Evolutionary conservation across 2,113 vertebrate species (phyloP).

Genomic region (Chloebia gouldiae): DNA sequence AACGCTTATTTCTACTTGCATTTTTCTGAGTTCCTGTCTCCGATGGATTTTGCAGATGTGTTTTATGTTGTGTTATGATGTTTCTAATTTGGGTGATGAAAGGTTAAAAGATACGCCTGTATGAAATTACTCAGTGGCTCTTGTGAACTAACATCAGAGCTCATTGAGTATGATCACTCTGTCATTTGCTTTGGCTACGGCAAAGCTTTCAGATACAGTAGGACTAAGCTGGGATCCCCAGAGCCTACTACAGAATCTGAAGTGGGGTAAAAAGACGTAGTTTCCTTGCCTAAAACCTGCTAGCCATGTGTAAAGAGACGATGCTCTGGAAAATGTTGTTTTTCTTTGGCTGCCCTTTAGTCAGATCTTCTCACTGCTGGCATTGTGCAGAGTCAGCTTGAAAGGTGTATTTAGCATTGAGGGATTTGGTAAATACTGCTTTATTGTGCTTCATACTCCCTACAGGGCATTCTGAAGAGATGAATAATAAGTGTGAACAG

Average conservation of each 20-base stretch:
- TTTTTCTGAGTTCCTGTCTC: conserved; percentile 3
- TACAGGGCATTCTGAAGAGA: conserved; percentile 68
- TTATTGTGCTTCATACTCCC: conserved; percentile 49
- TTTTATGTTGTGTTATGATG: conserved; percentile 47
- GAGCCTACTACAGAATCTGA: conserved; percentile 12
- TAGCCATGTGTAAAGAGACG: conserved; percentile 31
- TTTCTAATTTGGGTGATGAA: conserved; percentile 60
- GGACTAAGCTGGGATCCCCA: neutral
- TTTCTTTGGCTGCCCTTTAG: conserved; percentile 64
- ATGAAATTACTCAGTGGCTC: conserved; percentile 32
- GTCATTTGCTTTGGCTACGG: conserved; percentile 53
- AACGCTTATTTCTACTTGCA: neutral
- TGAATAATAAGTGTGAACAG: conserved; percentile 72
- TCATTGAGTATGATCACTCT: conserved; percentile 43
- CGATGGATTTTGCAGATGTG: conserved; percentile 13
- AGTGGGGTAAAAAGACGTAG: neutral
- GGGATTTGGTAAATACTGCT: conserved; percentile 59
- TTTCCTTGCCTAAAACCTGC: conserved; percentile 38
- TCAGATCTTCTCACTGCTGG: conserved; percentile 47
- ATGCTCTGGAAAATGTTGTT: conserved; percentile 59
- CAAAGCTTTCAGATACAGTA: conserved; percentile 50
- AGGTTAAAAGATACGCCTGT: conserved; percentile 44
- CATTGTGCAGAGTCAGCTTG: conserved; percentile 53
- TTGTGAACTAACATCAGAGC: conserved; percentile 10
- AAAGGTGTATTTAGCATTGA: conserved; percentile 67